Percentiles rank a stretch among this genome's conserved stretches.
These are phyloP conservation scores for Napeogenes inachia DNA, from an alignment of 2,888 invertebrate genomes.

Conservation along the genomic window DNA sequence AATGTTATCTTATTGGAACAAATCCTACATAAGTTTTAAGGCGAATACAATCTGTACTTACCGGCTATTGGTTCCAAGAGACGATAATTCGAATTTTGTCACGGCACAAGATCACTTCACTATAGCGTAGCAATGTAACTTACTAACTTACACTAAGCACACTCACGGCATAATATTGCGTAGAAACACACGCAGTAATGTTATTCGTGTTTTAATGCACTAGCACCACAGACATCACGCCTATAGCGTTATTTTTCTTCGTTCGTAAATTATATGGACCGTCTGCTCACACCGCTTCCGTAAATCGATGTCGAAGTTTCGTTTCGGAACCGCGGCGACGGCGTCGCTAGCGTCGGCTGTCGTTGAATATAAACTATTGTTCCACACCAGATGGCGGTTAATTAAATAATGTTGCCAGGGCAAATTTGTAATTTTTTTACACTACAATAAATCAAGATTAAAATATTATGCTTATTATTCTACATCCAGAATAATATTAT, in stretches of 20 bases:
- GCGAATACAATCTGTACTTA: conserved; percentile 51
- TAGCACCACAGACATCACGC: conserved; percentile 71
- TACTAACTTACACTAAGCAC: conserved; percentile 63
- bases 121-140: conserved; percentile 54
- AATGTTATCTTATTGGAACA: conserved; percentile 37
- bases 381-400: conserved; percentile 50
- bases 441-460: too few species aligned
- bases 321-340: conserved; percentile 52
- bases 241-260: conserved; percentile 61
- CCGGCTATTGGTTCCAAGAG: conserved; percentile 59
- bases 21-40: conserved; percentile 45
- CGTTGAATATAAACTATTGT: conserved; percentile 18
- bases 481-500: too few species aligned
- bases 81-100: conserved; percentile 51
- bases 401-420: conserved; percentile 38
- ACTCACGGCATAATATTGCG: conserved; percentile 62
- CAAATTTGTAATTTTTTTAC: conserved; percentile 10
- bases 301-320: conserved; percentile 73
- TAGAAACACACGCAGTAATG: conserved; percentile 61
- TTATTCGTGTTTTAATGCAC: conserved; percentile 61
- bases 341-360: conserved; percentile 35
- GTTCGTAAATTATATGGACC: conserved; percentile 58
- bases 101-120: conserved; percentile 61
- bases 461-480: too few species aligned
- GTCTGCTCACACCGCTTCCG: conserved; percentile 59